Percentiles rank a stretch among this genome's conserved stretches.
phyloP scores from a whole-genome alignment of 1,140 invertebrate genomes.

The Onthophagus taurus region DNA sequence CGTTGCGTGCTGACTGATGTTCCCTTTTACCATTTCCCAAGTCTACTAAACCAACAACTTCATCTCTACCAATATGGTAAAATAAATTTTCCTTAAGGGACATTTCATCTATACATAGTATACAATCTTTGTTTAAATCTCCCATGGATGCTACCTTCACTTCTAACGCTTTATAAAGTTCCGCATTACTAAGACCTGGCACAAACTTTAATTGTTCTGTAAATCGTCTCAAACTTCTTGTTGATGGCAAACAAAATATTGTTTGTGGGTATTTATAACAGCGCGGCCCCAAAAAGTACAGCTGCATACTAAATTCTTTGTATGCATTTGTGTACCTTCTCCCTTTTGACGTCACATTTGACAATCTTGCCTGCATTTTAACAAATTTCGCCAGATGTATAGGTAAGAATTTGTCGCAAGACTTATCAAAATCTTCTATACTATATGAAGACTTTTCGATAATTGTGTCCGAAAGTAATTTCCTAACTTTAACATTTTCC shows the following conservation, averaged over 20 bases:
- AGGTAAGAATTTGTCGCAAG: neutral
- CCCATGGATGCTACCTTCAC: neutral
- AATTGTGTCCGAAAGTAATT: neutral
- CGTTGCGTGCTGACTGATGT: neutral
- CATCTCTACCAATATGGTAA: slow-evolving; percentile 5
- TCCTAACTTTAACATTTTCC: no score
- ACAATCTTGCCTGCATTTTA: slow-evolving; percentile 3
- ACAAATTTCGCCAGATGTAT: neutral
- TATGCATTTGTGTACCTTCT: slow-evolving; percentile 6
- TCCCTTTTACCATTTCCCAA: neutral
- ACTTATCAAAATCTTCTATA: slow-evolving; percentile 2
- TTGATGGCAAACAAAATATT: slow-evolving; percentile 6
- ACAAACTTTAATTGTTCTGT: slow-evolving; percentile 1
- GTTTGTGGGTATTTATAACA: slow-evolving; percentile 1
- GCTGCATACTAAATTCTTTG: slow-evolving; percentile 8
- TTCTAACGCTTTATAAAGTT: slow-evolving; percentile 3
- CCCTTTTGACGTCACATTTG: no score
- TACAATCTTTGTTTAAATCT: neutral
- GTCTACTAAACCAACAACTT: slow-evolving; percentile 8
- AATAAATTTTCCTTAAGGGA: slow-evolving; percentile 3
- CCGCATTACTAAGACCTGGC: neutral
- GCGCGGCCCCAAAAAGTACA: slow-evolving; percentile 11
- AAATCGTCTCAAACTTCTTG: neutral
- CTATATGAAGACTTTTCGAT: neutral
- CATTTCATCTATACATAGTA: slow-evolving; percentile 13